phyloP scores from a whole-genome alignment of 2,113 vertebrate genomes.

The Malurus melanocephalus region DNA sequence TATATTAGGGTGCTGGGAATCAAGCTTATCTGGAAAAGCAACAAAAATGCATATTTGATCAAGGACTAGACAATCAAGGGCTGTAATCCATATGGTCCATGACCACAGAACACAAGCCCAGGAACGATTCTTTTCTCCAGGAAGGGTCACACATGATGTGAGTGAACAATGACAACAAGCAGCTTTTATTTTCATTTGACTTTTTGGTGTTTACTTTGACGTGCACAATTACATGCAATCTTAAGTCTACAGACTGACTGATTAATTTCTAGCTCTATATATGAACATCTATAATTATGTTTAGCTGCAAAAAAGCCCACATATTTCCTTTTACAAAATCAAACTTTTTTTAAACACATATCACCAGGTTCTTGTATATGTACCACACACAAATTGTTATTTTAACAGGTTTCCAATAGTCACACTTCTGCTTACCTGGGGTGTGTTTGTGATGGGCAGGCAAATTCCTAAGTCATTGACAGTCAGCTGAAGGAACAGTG shows the following conservation, averaged over 20 bases:
- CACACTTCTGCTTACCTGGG: slow-evolving; percentile 76
- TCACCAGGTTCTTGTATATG: background rate
- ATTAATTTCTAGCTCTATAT: background rate
- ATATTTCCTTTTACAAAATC: background rate
- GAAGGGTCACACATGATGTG: background rate
- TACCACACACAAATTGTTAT: background rate
- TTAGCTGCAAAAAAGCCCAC: background rate
- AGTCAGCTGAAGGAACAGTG: slow-evolving; percentile 95
- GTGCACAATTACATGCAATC: background rate
- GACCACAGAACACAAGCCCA: background rate
- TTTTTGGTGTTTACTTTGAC: background rate
- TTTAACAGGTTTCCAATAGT: background rate
- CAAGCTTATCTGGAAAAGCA: background rate
- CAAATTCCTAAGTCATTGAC: slow-evolving; percentile 97
- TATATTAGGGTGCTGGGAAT: fast-evolving
- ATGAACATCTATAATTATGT: background rate
- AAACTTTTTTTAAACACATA: background rate
- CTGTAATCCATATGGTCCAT: background rate
- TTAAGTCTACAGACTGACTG: background rate
- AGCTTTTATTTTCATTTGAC: background rate
- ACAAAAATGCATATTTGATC: background rate
- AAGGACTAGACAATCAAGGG: background rate
- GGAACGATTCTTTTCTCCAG: background rate
- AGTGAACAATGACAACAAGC: background rate
- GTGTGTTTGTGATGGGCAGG: slow-evolving; percentile 88